Base-by-base conservation (phyloP, 2,797 vertebrate genomes). In the Premnoplex brunnescens region DNA sequence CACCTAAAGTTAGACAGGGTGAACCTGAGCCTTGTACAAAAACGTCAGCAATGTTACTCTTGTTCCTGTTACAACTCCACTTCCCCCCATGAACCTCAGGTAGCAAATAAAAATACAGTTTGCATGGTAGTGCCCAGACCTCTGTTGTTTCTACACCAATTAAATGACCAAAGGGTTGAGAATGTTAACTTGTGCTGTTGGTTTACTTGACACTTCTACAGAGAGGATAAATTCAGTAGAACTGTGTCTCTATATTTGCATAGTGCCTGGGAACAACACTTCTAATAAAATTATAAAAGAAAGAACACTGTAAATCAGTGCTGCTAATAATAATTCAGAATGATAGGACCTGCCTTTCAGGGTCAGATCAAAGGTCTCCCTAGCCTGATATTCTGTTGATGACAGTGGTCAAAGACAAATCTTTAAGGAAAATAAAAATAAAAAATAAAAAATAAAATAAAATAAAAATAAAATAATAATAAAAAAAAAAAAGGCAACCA, bases 261-360 rank as follows among this genome's bases (percentile, higher is more conserved):
- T 26, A 63, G 23, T 56, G 73, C 66, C 44, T 87, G 44, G 24
- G 55, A 34, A 76, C 9, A 73, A 12, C 2, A 30, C 5, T 88
- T 76, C 8, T 1, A 72, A 66, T 63, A 69, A 95, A 89, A 95
- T 60, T 76, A 91, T 67, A 63, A 79, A 81, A 92, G 6, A 19
- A 44, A 88, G 16, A 74, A 2, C 0, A 3, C 14, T 79, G 28
- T 36, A 88, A 78, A 85, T 79, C 46, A 76, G 6, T 34, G 27
- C 58, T 0, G 0, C 22, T 58, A 72, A 69, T 55, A 82, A 73
- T 69, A 85, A 81, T 41, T 79, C n/a, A 59, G 63, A n/a, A 62
- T 87, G 12, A 66, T 69, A 55, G 30, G 20, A 36, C 58, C 39
- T 86, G n/a, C 22, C 43, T 87, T 58, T 20, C 39, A 79, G 55